phyloP scores from a whole-genome alignment of 2,113 vertebrate genomes.

The Uropsilus gracilis region DNA sequence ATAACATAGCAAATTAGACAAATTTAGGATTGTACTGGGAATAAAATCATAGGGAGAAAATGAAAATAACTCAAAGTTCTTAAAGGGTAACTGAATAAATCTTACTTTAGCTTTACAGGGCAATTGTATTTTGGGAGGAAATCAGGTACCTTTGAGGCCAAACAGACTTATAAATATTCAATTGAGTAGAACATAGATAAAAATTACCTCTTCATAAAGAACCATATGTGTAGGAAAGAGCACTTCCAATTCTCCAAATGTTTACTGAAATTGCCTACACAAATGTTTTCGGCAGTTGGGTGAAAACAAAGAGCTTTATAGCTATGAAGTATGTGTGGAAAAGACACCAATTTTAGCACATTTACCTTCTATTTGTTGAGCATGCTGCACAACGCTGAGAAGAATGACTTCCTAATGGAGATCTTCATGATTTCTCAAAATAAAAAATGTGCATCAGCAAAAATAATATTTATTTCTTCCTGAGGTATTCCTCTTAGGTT shows the following conservation, averaged over 20 bases:
- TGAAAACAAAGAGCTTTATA: slow-evolving; percentile 74
- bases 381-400: slow-evolving; percentile 18
- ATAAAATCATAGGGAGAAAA: slow-evolving; percentile 79
- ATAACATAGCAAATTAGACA: slow-evolving; percentile 82
- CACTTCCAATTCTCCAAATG: slow-evolving; percentile 76
- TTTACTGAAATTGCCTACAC: slow-evolving; percentile 75
- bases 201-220: slow-evolving; percentile 82
- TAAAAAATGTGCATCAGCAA: slow-evolving; percentile 65
- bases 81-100: slow-evolving; percentile 83
- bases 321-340: slow-evolving; percentile 46
- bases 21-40: slow-evolving; percentile 78
- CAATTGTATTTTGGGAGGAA: slow-evolving; percentile 64
- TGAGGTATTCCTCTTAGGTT: slow-evolving; percentile 55
- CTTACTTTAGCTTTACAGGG: slow-evolving; percentile 74
- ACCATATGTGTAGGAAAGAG: slow-evolving; percentile 71
- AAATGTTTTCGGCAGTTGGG: slow-evolving; percentile 68
- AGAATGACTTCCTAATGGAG: slow-evolving; percentile 63
- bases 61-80: slow-evolving; percentile 79
- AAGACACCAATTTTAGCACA: slow-evolving; percentile 47
- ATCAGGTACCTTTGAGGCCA: slow-evolving; percentile 73
- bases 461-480: slow-evolving; percentile 73
- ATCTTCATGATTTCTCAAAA: slow-evolving; percentile 72
- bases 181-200: slow-evolving; percentile 76
- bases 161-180: slow-evolving; percentile 80
- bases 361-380: slow-evolving; percentile 68